Conservation (phyloP, 2,888 invertebrate species). For the Entomobrya multifasciata region DNA sequence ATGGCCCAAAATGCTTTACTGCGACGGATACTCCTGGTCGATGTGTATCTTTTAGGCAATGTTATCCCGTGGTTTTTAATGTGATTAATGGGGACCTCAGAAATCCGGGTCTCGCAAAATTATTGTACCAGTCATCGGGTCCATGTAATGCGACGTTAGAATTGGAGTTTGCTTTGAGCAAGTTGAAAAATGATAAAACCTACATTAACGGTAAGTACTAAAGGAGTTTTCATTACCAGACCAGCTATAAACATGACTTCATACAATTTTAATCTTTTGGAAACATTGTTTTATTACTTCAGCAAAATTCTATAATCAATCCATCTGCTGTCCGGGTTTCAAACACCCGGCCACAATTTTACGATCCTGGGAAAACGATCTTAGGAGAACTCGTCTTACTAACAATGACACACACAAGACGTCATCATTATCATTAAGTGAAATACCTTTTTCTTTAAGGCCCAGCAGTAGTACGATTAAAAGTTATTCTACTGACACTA, state of each 20-base stretch:
- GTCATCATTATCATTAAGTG: neutral
- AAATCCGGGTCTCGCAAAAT: slow-evolving; percentile 71
- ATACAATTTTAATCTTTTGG: slow-evolving; percentile 1
- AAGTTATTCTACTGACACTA: too few relatives aligned
- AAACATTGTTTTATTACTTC: neutral
- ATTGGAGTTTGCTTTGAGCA: slow-evolving; percentile 44
- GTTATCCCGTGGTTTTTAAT: slow-evolving; percentile 72
- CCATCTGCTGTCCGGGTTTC: slow-evolving; percentile 71
- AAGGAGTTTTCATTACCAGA: too few relatives aligned
- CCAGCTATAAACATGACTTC: too few relatives aligned
- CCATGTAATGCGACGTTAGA: slow-evolving; percentile 67
- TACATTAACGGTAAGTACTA: slow-evolving; percentile 24
- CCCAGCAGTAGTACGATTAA: too few relatives aligned
- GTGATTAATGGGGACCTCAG: slow-evolving; percentile 66
- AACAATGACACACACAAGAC: neutral
- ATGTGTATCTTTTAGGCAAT: slow-evolving; percentile 62
- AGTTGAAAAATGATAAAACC: slow-evolving; percentile 24
- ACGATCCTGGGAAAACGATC: slow-evolving; percentile 27
- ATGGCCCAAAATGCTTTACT: slow-evolving; percentile 65
- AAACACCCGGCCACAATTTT: slow-evolving; percentile 45
- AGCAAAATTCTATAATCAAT: slow-evolving; percentile 70
- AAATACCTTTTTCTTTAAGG: too few relatives aligned
- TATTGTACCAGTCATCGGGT: slow-evolving; percentile 70
- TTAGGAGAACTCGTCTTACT: slow-evolving; percentile 27
- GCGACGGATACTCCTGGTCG: slow-evolving; percentile 62